Base-by-base conservation (phyloP, 2,797 vertebrate genomes). In the Psittacula derbiana region DNA sequence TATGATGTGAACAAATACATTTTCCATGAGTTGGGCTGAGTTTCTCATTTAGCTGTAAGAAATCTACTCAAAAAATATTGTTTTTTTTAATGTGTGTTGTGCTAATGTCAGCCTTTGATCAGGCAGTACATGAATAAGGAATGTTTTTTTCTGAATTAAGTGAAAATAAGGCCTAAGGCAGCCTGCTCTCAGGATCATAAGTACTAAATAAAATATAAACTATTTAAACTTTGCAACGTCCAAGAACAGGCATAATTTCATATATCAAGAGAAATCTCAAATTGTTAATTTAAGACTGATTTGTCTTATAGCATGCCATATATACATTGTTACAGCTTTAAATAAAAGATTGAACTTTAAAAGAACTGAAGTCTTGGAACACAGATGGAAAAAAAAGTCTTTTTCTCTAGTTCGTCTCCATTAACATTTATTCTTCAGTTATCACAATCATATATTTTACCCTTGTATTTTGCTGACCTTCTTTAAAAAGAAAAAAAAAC, bases 101-200 rank as follows among this genome's bases (percentile, higher is more conserved):
- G 55, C 72, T 95, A 93, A 93, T 93, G 86, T 69, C 81, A 96
- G 76, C 61, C 93, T 98, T 98, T 97, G 96, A 98, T 97, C 95
- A 96, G 76, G 61, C 30, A 90, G 58, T 92, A 85, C 73, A 96
- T 95, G 89, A 97, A 97, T 97, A 97, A 97, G 44, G 65, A 97
- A 97, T 97, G 72, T 69, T 96, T 93, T 96, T 97, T 97, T 91
- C 88, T 95, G 78, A 95, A 95, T 94, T 97, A 97, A 97, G 87
- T 94, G 71, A 66, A 97, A 96, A 96, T 94, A 64, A 97, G 90
- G 62, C 95, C 88, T 84, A 91, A 92, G 92, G 95, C 96, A 80
- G 80, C 84, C 86, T 33, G 69, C 92, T 90, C 65, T 86, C 60
- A 96, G 80, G 80, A 95, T 89, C 65, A n/a, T 69, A 95, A 90